Evolutionary conservation across 2,797 vertebrate species (phyloP).

Genomic region (Dendrocincla fuliginosa): DNA sequence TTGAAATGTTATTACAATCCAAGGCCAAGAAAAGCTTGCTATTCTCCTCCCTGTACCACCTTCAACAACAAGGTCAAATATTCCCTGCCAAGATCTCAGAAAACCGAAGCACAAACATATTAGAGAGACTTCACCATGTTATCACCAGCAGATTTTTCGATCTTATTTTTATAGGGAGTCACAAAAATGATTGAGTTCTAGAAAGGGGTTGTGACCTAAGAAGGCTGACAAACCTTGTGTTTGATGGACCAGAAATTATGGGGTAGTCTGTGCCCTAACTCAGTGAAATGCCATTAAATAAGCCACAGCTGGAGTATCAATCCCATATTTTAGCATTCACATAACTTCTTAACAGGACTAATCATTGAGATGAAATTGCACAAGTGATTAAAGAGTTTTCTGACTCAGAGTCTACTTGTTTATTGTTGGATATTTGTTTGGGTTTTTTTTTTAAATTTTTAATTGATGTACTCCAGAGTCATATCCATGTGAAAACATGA

Average conservation of each 20-base stretch:
- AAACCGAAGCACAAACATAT: conserved; percentile 10
- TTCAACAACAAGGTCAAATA: conserved; percentile 41
- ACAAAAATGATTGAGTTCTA: conserved; percentile 49
- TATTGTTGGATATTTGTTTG: not conserved
- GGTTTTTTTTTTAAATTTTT: not conserved
- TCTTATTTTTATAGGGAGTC: conserved; percentile 19
- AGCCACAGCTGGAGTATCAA: not conserved
- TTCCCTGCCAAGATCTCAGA: conserved; percentile 32
- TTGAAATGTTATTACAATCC: conserved; percentile 29
- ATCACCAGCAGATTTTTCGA: conserved; percentile 45
- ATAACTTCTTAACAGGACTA: not conserved
- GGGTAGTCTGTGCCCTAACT: not conserved
- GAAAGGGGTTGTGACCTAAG: conserved; percentile 39
- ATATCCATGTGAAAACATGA: not conserved
- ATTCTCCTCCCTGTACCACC: conserved; percentile 28
- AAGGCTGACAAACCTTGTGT: not conserved
- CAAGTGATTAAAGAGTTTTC: not conserved
- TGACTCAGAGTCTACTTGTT: not conserved
- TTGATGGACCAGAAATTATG: not conserved
- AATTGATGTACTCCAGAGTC: not conserved
- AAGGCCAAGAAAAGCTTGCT: conserved; percentile 40
- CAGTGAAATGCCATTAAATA: not conserved
- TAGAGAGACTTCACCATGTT: not conserved
- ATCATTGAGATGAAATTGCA: not conserved
- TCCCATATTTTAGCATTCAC: not conserved